Conservation (phyloP, 2,888 invertebrate genomes). For the Copidosoma aretas region DNA sequence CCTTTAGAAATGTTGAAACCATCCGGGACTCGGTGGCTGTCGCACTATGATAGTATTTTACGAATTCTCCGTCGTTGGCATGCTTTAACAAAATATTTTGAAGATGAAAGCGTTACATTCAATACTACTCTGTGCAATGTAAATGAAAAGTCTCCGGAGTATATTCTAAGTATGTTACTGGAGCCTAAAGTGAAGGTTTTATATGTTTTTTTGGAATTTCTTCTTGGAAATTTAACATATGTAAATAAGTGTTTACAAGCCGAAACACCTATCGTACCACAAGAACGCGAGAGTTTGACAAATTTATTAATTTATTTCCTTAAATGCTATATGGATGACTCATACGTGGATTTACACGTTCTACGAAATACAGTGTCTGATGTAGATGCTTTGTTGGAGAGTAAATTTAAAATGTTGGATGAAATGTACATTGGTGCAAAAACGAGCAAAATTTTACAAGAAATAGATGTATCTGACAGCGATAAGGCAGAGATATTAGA, state of each 20-base stretch:
- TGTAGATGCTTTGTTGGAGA: no score
- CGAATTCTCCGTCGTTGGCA: conserved; percentile 51
- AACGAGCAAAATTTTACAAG: no score
- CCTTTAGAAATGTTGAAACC: conserved; percentile 49
- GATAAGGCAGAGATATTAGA: conserved; percentile 25
- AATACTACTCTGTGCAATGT: no score
- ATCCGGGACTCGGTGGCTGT: conserved; percentile 51
- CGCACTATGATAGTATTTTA: conserved; percentile 44
- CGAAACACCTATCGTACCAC: conserved; percentile 33
- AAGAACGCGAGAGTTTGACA: conserved; percentile 33
- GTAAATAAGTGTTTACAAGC: conserved; percentile 43
- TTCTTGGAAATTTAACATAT: conserved; percentile 39
- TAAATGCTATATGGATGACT: conserved; percentile 38
- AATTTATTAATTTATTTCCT: conserved; percentile 38
- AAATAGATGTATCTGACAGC: no score
- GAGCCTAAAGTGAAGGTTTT: conserved; percentile 42
- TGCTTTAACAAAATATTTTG: conserved; percentile 46
- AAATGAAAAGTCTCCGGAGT: no score
- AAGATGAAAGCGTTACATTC: conserved; percentile 26
- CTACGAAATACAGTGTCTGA: no score
- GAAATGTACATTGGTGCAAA: no score
- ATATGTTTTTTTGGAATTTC: conserved; percentile 42
- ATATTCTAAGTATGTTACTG: neutral
- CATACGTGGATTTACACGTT: conserved; percentile 31
- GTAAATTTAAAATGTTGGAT: no score